phyloP scores from a whole-genome alignment of 2,797 vertebrate species.

The Dromococcyx pavoninus region DNA sequence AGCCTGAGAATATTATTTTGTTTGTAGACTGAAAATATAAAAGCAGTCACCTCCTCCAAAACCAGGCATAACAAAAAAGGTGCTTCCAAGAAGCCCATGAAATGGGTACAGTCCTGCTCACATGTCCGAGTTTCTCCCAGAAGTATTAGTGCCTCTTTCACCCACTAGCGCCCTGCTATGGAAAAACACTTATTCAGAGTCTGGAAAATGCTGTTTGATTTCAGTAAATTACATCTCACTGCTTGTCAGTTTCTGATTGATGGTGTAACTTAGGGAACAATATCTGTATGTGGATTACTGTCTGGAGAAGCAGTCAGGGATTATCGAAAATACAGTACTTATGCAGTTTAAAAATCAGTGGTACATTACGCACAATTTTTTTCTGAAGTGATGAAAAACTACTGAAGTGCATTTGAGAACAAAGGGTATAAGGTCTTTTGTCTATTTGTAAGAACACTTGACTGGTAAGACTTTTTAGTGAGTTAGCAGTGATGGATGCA shows the following conservation, averaged over 20 bases:
- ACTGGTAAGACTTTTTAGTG: conserved; percentile 54
- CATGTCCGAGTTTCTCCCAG: neutral
- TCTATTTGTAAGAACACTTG: conserved; percentile 41
- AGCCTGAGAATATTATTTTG: neutral
- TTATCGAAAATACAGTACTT: conserved; percentile 70
- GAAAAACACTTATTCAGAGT: conserved; percentile 71
- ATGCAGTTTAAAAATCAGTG: conserved; percentile 67
- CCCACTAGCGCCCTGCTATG: conserved; percentile 41
- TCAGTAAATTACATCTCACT: conserved; percentile 73
- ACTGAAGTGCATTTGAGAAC: conserved; percentile 55
- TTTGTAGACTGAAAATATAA: neutral
- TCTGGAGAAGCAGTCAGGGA: conserved; percentile 64
- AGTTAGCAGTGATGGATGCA: conserved; percentile 57
- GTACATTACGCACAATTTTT: conserved; percentile 10
- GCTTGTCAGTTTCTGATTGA: conserved; percentile 70
- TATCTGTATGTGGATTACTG: conserved; percentile 66
- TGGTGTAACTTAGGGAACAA: conserved; percentile 73
- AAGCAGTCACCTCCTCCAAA: neutral
- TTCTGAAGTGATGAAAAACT: conserved; percentile 56
- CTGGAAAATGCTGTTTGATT: conserved; percentile 62
- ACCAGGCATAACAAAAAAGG: neutral
- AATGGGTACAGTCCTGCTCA: neutral
- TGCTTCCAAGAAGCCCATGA: neutral
- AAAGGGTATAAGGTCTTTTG: conserved; percentile 56
- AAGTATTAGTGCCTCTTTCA: conserved; percentile 14